Evolutionary conservation across 2,888 invertebrate species (phyloP).

Genomic region (Meloe dianella): DNA sequence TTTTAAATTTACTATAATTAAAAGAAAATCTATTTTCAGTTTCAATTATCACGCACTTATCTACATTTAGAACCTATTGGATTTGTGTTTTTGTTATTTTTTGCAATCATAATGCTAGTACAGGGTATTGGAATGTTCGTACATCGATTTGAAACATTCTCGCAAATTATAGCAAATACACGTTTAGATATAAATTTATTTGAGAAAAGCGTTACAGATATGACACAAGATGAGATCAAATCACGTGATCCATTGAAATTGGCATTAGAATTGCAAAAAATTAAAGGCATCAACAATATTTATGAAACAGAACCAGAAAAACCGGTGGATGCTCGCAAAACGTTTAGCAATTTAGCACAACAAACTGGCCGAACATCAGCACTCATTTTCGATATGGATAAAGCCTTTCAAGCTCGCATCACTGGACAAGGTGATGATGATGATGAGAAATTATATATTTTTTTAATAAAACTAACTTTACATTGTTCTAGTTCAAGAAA

Average conservation of each 20-base stretch:
- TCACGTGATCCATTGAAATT: conserved; percentile 91
- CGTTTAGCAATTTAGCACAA: conserved; percentile 78
- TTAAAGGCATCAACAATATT: conserved; percentile 78
- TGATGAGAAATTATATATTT: background rate
- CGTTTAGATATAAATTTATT: conserved; percentile 50
- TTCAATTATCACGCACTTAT: conserved; percentile 65
- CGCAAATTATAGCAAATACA: conserved; percentile 77
- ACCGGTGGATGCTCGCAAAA: conserved; percentile 79
- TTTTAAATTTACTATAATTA: background rate
- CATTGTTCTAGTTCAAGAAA: conserved; percentile 2
- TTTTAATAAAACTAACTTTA: background rate
- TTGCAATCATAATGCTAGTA: conserved; percentile 70
- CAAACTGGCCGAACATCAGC: conserved; percentile 35
- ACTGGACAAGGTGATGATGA: conserved; percentile 7
- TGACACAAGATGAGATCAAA: conserved; percentile 82
- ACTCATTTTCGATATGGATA: conserved; percentile 44
- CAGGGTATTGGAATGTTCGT: conserved; percentile 79
- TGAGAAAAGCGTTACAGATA: conserved; percentile 65
- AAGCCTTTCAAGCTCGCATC: conserved; percentile 45
- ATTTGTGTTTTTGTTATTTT: conserved; percentile 76
- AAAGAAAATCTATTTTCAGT: conserved; percentile 49
- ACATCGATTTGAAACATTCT: conserved; percentile 76
- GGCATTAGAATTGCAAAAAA: conserved; percentile 81
- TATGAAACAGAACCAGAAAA: conserved; percentile 83
- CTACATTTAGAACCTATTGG: conserved; percentile 76